phyloP scores from a whole-genome alignment of 1,140 invertebrate genomes.

The Drosophila bocqueti region DNA sequence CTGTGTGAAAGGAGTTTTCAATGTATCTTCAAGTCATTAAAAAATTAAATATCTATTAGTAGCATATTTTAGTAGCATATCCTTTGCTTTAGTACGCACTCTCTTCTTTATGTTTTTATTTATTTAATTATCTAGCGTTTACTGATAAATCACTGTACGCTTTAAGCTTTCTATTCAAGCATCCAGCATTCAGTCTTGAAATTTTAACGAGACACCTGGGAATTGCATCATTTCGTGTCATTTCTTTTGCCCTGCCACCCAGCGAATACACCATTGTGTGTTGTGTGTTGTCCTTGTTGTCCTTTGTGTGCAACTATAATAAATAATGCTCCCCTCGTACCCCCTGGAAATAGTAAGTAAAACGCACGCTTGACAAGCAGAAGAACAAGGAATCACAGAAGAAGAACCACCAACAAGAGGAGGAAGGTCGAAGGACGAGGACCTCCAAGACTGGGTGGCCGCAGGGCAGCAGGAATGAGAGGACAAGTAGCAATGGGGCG shows the following conservation, averaged over 20 bases:
- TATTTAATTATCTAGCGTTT: not conserved
- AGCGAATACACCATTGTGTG: constrained; percentile 44
- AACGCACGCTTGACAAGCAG: constrained; percentile 58
- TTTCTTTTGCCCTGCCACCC: constrained; percentile 51
- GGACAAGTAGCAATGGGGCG: constrained; percentile 54
- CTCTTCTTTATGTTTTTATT: not conserved
- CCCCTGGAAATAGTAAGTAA: constrained; percentile 17
- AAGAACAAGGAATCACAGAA: constrained; percentile 61
- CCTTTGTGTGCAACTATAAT: constrained; percentile 76
- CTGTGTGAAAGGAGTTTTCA: not conserved
- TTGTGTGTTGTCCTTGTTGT: constrained; percentile 54
- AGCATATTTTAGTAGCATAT: not conserved
- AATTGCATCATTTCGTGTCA: constrained; percentile 72
- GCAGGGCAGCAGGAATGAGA: constrained; percentile 27
- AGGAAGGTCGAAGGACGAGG: not conserved
- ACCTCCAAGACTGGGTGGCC: constrained; percentile 27
- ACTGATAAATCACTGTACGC: not conserved
- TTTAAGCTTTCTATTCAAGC: not conserved
- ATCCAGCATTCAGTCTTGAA: constrained; percentile 34
- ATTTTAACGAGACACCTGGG: constrained; percentile 76
- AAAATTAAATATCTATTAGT: not conserved
- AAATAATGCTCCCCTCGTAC: constrained; percentile 63
- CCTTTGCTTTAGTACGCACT: not conserved
- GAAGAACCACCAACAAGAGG: constrained; percentile 42
- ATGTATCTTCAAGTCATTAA: not conserved